Conservation (phyloP, 2,113 vertebrate species). For the Eidolon helvum region DNA sequence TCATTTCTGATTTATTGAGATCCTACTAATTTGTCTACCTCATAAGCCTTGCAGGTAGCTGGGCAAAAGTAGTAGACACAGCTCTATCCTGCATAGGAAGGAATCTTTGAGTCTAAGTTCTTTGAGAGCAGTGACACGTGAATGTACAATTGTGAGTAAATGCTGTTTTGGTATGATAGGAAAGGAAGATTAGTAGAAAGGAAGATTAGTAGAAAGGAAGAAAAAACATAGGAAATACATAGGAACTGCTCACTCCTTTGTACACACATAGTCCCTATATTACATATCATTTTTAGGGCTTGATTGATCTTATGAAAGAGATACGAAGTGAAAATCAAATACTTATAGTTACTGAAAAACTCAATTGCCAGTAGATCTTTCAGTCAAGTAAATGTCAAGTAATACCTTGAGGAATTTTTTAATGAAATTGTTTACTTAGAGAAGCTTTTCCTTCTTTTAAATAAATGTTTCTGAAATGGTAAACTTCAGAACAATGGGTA, state of each 20-base stretch:
- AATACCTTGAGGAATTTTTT: neutral
- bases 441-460: neutral
- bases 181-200: neutral
- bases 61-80: neutral
- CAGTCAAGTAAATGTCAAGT: neutral
- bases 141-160: neutral
- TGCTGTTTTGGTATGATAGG: neutral
- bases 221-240: neutral
- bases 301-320: neutral
- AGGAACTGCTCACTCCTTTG: neutral
- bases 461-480: constrained; percentile 13
- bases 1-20: neutral
- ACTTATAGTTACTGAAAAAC: neutral
- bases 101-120: neutral
- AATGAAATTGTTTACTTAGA: neutral
- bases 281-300: neutral
- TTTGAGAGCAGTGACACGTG: neutral
- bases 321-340: neutral
- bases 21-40: neutral
- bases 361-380: neutral
- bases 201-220: too few relatives aligned
- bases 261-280: neutral
- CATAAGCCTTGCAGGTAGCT: neutral
- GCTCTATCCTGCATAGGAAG: neutral
- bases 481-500: neutral